phyloP scores from a whole-genome alignment of 2,888 invertebrate species.

The Eurytoma adleriae region DNA sequence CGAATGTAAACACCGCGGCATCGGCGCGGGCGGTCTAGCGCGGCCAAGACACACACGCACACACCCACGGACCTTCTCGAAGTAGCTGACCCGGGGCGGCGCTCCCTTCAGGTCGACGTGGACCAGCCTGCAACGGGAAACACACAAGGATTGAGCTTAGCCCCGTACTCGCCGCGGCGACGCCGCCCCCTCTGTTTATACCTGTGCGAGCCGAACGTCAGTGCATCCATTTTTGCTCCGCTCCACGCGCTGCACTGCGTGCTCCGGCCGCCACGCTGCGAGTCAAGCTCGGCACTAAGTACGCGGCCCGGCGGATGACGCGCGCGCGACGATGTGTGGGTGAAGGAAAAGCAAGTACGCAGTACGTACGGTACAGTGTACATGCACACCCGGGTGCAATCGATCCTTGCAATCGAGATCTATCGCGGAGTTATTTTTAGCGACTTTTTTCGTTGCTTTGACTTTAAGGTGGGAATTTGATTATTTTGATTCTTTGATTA shows the following conservation, averaged over 20 bases:
- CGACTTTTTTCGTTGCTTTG: not conserved
- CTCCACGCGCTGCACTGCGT: not conserved
- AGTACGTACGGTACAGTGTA: not conserved
- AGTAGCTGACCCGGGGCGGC: slow-evolving; percentile 81
- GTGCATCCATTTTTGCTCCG: slow-evolving; percentile 74
- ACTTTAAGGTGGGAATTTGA: not conserved
- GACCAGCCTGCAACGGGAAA: slow-evolving; percentile 77
- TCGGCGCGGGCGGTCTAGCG: too few species aligned
- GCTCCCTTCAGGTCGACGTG: slow-evolving; percentile 88
- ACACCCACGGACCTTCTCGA: slow-evolving; percentile 76
- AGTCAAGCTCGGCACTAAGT: slow-evolving; percentile 33
- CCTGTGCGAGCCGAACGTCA: slow-evolving; percentile 77
- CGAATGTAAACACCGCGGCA: too few species aligned
- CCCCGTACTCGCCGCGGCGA: not conserved
- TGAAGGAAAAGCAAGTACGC: not conserved
- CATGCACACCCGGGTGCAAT: not conserved
- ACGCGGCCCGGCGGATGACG: not conserved
- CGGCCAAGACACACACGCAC: too few species aligned
- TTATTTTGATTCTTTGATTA: not conserved
- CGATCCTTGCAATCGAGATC: too few species aligned
- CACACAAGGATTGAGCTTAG: slow-evolving; percentile 34
- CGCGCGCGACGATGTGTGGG: not conserved
- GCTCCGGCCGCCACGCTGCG: not conserved
- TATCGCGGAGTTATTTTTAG: too few species aligned
- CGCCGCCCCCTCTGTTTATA: slow-evolving; percentile 66